Evolutionary conservation across 1,140 invertebrate genomes (phyloP).

Genomic region (Zaprionus gabonicus): DNA sequence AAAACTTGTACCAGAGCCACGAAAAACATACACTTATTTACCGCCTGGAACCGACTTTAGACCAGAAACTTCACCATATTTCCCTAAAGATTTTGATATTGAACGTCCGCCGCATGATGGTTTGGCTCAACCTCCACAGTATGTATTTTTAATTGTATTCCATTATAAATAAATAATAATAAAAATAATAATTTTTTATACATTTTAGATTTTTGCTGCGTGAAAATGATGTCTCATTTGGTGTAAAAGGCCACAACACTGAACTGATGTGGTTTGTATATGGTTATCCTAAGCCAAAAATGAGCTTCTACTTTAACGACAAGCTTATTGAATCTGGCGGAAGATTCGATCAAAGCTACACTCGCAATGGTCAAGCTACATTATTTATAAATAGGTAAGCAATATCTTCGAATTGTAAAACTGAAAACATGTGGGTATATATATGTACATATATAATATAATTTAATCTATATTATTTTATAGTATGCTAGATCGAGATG

Average conservation of each 20-base stretch:
- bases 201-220: constrained; percentile 90
- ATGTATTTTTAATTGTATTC: constrained; percentile 17
- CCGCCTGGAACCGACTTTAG: constrained; percentile 93
- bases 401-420: no score
- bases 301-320: constrained; percentile 95
- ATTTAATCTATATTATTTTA: neutral
- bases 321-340: constrained; percentile 92
- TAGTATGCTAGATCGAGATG: constrained; percentile 94
- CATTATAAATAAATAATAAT: neutral
- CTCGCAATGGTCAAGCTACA: constrained; percentile 94
- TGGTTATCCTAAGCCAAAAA: constrained; percentile 95
- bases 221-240: constrained; percentile 93
- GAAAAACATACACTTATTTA: constrained; percentile 91
- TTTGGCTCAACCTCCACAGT: constrained; percentile 90
- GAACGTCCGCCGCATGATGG: constrained; percentile 93
- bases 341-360: constrained; percentile 93
- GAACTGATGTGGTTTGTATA: constrained; percentile 96
- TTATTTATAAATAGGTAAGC: constrained; percentile 92
- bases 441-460: no score
- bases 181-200: neutral
- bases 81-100: constrained; percentile 95
- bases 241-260: constrained; percentile 93
- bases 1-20: constrained; percentile 91
- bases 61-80: constrained; percentile 94
- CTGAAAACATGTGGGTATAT: neutral